Evolutionary conservation across 1,140 invertebrate genomes (phyloP).

Genomic region (Trachymyrmex septentrionalis): DNA sequence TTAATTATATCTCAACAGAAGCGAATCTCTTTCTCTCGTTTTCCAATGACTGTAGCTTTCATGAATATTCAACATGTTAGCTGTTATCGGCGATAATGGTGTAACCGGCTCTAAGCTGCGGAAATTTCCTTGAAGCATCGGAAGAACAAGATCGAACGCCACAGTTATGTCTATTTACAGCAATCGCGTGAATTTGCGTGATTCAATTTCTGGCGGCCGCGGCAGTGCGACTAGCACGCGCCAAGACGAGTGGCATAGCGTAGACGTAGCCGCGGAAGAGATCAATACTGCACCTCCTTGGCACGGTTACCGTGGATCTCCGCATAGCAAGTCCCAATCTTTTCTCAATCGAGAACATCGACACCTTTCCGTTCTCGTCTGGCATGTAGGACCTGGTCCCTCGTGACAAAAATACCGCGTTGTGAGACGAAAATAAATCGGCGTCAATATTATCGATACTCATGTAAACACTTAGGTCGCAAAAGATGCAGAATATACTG

Average conservation of each 20-base stretch:
- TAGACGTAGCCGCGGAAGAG: not conserved
- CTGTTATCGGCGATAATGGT: not conserved
- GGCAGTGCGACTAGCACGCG: not conserved
- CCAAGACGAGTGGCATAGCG: conserved; percentile 23
- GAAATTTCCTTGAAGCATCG: conserved; percentile 48
- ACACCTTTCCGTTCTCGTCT: not conserved
- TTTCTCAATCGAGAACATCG: not conserved
- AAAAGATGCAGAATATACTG: not conserved
- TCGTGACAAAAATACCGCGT: conserved; percentile 34
- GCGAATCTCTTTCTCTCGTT: not conserved
- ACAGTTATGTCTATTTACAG: conserved; percentile 33
- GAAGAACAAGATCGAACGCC: conserved; percentile 4
- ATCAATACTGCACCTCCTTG: conserved; percentile 56
- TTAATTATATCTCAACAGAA: not conserved
- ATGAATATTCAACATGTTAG: conserved; percentile 5
- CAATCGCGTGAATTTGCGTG: conserved; percentile 35
- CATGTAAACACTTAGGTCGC: not conserved
- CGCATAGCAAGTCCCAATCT: conserved; percentile 2
- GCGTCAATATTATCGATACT: conserved; percentile 46
- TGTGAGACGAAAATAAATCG: conserved; percentile 37
- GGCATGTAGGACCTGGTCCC: no score
- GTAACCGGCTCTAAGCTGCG: not conserved
- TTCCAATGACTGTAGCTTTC: not conserved
- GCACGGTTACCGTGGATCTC: conserved; percentile 33
- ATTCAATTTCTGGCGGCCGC: conserved; percentile 60